A percentile compares a stretch with the other conserved stretches of the same genome.
Evolutionary conservation across 1,140 invertebrate genomes (phyloP).

Genomic region (Platyura marginata): DNA sequence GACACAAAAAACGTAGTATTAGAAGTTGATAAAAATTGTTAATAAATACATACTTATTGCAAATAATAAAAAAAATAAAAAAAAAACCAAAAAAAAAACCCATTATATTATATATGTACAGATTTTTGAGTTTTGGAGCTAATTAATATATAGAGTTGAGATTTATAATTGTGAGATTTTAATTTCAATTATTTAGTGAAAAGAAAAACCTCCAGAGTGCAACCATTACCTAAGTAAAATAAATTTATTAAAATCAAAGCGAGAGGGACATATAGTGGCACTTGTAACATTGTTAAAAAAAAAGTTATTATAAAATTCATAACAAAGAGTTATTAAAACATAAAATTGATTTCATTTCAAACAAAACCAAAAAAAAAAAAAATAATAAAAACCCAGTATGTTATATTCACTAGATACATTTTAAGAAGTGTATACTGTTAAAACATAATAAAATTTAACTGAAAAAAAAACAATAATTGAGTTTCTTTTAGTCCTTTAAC

Average conservation of each 20-base stretch:
- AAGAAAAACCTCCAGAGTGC: background rate
- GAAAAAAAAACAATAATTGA: slow-evolving; percentile 1
- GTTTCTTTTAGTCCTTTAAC: too few species aligned
- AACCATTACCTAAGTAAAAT: too few species aligned
- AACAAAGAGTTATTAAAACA: background rate
- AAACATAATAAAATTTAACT: slow-evolving; percentile 2
- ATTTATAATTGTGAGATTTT: too few species aligned
- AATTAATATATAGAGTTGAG: too few species aligned
- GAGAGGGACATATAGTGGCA: background rate
- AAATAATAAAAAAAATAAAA: background rate
- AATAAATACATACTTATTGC: background rate
- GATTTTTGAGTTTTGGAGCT: background rate
- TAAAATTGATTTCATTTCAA: background rate
- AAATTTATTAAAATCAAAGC: background rate
- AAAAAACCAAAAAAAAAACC: background rate
- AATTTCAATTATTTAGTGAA: background rate
- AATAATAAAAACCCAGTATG: background rate
- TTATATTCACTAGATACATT: slow-evolving; percentile 2
- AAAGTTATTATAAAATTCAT: slow-evolving; percentile 1
- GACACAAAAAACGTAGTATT: background rate
- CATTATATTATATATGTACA: background rate
- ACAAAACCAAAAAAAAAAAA: background rate
- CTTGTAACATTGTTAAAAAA: background rate
- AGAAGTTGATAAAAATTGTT: background rate
- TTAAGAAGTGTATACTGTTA: slow-evolving; percentile 1